Percentiles rank a stretch among this genome's conserved stretches.
phyloP scores from a whole-genome alignment of 1,140 invertebrate genomes.

The Coelopa frigida region DNA sequence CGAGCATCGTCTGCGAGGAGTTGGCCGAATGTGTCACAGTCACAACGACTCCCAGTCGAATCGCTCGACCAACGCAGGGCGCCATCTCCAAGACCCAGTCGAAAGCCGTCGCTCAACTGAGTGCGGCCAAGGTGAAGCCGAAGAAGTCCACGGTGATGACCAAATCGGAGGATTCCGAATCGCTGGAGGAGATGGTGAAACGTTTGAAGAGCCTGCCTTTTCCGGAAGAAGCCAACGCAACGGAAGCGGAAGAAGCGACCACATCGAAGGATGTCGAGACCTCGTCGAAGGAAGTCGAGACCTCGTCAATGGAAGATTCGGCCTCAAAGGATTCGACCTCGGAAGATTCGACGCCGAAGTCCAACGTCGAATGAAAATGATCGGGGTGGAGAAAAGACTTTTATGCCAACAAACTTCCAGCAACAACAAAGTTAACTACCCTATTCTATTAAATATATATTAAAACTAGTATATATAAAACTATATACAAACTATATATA shows the following conservation, averaged over 20 bases:
- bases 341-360: too few species aligned
- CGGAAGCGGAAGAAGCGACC: conserved; percentile 15
- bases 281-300: too few species aligned
- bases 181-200: conserved; percentile 35
- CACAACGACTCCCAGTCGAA: conserved; percentile 28
- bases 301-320: too few species aligned
- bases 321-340: too few species aligned
- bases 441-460: too few species aligned
- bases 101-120: not conserved
- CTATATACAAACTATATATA: too few species aligned
- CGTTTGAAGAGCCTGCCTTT: conserved; percentile 26
- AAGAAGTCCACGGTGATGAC: conserved; percentile 3
- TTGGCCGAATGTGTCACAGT: conserved; percentile 22
- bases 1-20: conserved; percentile 21
- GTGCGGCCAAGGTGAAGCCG: not conserved
- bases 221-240: conserved; percentile 12
- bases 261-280: conserved; percentile 11
- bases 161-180: conserved; percentile 13
- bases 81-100: conserved; percentile 15
- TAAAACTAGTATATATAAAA: too few species aligned
- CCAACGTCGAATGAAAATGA: too few species aligned
- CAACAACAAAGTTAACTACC: too few species aligned
- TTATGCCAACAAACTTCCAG: too few species aligned
- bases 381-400: too few species aligned
- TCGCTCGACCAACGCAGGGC: conserved; percentile 20